Evolutionary conservation across 1,140 invertebrate genomes (phyloP).

Genomic region (Pogonomyrmex barbatus): DNA sequence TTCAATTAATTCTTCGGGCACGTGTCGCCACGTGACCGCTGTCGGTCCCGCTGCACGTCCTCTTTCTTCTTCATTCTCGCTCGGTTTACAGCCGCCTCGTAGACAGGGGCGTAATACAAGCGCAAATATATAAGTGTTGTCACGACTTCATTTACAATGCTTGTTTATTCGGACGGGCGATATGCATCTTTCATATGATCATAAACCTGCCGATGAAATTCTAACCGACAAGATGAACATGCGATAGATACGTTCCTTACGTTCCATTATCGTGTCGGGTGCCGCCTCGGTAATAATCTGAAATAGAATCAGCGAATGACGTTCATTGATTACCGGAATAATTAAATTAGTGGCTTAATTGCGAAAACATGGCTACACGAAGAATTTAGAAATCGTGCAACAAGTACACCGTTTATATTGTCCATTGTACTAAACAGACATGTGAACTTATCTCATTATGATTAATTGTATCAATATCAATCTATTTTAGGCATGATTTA

Average conservation of each 20-base stretch:
- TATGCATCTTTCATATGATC: conserved; percentile 71
- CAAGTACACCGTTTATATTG: conserved; percentile 22
- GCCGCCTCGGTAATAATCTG: not conserved
- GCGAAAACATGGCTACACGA: conserved; percentile 3
- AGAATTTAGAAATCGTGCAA: conserved; percentile 42
- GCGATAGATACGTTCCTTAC: conserved; percentile 10
- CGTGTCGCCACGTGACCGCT: conserved; percentile 82
- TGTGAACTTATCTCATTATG: conserved; percentile 19
- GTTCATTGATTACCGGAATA: not conserved
- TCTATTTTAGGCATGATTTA: conserved; percentile 11
- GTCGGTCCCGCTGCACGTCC: conserved; percentile 57
- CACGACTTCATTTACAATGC: conserved; percentile 68
- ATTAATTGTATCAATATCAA: not conserved
- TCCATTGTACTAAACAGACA: not conserved
- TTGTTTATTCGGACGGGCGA: conserved; percentile 68
- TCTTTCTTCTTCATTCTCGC: conserved; percentile 12
- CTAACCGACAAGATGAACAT: conserved; percentile 52
- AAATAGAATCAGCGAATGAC: conserved; percentile 4
- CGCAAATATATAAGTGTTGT: conserved; percentile 81
- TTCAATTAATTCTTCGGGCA: conserved; percentile 85
- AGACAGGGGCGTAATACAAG: conserved; percentile 79
- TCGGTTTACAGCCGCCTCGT: not conserved
- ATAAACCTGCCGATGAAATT: conserved; percentile 38
- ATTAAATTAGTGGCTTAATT: conserved; percentile 39
- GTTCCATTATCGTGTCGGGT: not conserved